Base-by-base conservation (phyloP, 2,113 vertebrate species). In the Limanda limanda region DNA sequence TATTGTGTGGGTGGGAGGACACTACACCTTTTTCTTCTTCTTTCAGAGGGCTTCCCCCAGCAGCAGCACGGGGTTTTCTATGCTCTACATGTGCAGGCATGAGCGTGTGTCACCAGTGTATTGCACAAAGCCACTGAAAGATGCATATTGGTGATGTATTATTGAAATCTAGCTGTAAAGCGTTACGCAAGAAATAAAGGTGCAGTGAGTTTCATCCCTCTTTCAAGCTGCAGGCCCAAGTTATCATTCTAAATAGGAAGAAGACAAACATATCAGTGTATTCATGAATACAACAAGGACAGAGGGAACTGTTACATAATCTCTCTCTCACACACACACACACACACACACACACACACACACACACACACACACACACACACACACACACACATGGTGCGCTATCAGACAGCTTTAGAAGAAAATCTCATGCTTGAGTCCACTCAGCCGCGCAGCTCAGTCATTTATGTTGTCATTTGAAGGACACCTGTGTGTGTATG, bases 251-350 rank as follows among this genome's bases (percentile, higher is more conserved):
- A 88, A 89, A 86, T 73, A 81, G 76, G 48, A 17, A 17, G 48
- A 6, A 80, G 71, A 57, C 20, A 63, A 48, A 71, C 71, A 76
- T 74, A 89, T 84, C 47, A 62, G 31, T 64, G 74, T 35, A 64
- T 83, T 76, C 18, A 55, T 37, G 35, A 37, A 80, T 57, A 83
- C 47, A 76, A 62, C 72, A 68, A 72, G 71, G 78, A 76, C 59
- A 74, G 66, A 77, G 70, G 74, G 81, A 84, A 78, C 64, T 20
- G 78, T 89, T 90, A 83, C 63, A 77, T 89, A 87, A 91, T 57
- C 17, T 25, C 31, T 31, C 31, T 31, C 31, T 7, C 25, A 69
- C 37, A 81, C 35, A 56, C 35, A 72, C 37, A 81, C 35, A 56
- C 74, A 17, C 67, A 35, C n/a, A 56, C 35, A 65, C 58, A 54